Conservation (phyloP, 2,888 invertebrate species). For the Tetragnatha montana region DNA sequence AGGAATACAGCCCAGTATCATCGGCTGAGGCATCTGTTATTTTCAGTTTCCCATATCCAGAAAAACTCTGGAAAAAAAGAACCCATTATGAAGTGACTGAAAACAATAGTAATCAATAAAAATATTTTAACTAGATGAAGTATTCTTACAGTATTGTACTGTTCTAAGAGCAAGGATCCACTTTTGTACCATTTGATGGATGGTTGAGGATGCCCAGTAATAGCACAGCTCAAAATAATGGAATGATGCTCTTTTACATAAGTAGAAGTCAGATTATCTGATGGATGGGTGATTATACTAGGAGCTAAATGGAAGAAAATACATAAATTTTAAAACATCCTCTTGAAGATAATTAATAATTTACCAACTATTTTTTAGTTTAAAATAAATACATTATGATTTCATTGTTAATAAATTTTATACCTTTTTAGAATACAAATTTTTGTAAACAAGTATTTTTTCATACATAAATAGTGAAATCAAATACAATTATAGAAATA, state of each 20-base stretch:
- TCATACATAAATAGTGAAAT: no score
- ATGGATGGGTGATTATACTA: slow-evolving; percentile 43
- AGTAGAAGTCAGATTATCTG: slow-evolving; percentile 50
- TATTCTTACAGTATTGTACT: slow-evolving; percentile 40
- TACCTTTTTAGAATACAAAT: no score
- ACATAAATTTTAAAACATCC: neutral
- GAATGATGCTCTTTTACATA: slow-evolving; percentile 71
- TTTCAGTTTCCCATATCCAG: slow-evolving; percentile 72
- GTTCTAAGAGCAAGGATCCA: slow-evolving; percentile 28
- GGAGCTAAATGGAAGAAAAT: slow-evolving; percentile 29
- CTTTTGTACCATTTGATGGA: slow-evolving; percentile 73
- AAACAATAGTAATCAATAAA: neutral
- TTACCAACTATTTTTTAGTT: no score
- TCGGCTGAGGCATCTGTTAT: slow-evolving; percentile 79
- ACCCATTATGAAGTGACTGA: neutral
- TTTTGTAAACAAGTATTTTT: no score
- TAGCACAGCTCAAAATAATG: slow-evolving; percentile 75
- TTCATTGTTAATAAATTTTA: no score
- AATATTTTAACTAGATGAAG: neutral
- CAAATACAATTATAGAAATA: no score
- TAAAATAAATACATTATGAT: no score
- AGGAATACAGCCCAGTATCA: slow-evolving; percentile 81
- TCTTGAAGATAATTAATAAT: no score
- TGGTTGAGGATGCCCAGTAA: slow-evolving; percentile 76
- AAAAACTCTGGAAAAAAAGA: slow-evolving; percentile 43